Evolutionary conservation across 2,797 vertebrate genomes (phyloP).

Genomic region (Ptychadena robeensis): DNA sequence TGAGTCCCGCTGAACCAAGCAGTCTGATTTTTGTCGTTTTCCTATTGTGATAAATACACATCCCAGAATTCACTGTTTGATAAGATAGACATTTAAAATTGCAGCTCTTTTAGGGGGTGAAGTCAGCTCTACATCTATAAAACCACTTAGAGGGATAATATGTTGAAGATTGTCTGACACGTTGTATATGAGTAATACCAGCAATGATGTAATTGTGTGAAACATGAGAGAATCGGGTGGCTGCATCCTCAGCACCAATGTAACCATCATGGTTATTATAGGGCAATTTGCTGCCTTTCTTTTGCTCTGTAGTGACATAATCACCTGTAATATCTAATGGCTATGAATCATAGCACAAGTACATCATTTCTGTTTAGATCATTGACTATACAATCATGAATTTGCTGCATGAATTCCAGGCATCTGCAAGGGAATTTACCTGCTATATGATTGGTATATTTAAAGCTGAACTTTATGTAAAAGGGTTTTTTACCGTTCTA

Average conservation of each 20-base stretch:
- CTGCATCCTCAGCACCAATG: background rate
- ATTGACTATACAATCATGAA: background rate
- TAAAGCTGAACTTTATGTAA: too few relatives aligned
- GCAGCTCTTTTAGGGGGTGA: background rate
- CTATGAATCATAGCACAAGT: background rate
- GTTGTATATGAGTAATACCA: constrained; percentile 27
- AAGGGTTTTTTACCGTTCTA: too few relatives aligned
- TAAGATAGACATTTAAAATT: background rate
- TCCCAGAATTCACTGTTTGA: background rate
- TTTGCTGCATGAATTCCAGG: background rate
- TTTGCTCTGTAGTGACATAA: background rate
- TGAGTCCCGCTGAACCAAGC: too few relatives aligned
- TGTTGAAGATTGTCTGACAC: constrained; percentile 12
- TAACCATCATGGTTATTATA: background rate
- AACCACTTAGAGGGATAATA: constrained; percentile 15
- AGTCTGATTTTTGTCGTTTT: too few relatives aligned
- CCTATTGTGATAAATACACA: too few relatives aligned
- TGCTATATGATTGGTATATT: too few relatives aligned
- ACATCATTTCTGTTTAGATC: background rate
- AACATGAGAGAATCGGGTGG: background rate
- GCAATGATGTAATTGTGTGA: constrained; percentile 28
- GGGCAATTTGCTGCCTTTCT: background rate
- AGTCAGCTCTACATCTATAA: background rate
- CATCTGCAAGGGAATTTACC: too few relatives aligned
- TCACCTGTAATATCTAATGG: background rate